phyloP scores from a whole-genome alignment of 2,113 vertebrate species.

The Sturnira hondurensis region DNA sequence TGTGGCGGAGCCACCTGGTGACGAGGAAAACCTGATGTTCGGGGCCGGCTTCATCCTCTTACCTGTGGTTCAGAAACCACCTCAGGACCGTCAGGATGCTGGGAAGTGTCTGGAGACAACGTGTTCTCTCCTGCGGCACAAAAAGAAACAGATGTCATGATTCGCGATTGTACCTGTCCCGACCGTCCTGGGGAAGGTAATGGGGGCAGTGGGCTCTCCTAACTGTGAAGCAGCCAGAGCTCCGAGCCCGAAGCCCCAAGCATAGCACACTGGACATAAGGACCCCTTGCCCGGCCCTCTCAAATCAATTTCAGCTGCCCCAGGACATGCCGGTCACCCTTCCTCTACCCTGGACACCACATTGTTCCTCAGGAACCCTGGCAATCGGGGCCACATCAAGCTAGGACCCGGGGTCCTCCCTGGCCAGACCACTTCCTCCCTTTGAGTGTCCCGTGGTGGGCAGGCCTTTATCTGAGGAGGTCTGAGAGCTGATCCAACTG shows the following conservation, averaged over 20 bases:
- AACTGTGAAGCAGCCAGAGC: neutral
- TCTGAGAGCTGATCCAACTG: neutral
- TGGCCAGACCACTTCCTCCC: fast-evolving
- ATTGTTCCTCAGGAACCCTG: neutral
- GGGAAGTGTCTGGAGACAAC: neutral
- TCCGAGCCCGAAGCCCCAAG: neutral
- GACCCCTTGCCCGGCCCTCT: neutral
- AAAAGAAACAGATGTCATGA: neutral
- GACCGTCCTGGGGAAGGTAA: neutral
- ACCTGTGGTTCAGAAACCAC: constrained; percentile 65
- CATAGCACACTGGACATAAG: fast-evolving
- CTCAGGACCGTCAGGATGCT: neutral
- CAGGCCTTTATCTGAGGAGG: neutral
- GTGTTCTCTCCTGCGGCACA: constrained; percentile 57
- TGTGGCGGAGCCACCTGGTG: neutral
- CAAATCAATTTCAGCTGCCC: neutral
- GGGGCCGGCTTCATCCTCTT: neutral
- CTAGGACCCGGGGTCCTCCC: neutral
- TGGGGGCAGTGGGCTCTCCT: neutral
- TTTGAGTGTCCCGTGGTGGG: neutral
- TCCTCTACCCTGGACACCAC: neutral
- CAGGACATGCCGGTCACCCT: neutral
- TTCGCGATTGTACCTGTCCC: neutral
- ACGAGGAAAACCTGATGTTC: fast-evolving
- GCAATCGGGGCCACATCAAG: neutral